These are phyloP conservation scores for Nymphalis polychloros DNA, from an alignment of 2,888 invertebrate genomes.

Conservation along the genomic window DNA sequence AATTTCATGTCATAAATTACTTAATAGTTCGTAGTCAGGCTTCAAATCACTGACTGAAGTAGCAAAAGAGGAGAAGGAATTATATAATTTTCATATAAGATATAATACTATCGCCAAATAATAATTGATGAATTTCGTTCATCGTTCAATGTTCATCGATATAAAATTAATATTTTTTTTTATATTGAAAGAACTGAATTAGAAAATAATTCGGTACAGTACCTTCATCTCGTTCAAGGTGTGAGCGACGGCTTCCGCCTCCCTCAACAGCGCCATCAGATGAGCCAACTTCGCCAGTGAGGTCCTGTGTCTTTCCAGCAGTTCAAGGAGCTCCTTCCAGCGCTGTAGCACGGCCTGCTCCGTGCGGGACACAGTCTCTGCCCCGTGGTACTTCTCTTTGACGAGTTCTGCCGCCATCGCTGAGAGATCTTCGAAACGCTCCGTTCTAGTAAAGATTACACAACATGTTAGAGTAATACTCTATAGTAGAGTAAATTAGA, in stretches of 20 bases:
- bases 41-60: no score
- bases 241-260: slow-evolving; percentile 93
- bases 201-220: not conserved
- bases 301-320: slow-evolving; percentile 90
- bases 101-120: no score
- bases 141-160: no score
- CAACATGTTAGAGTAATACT: not conserved
- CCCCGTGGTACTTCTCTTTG: slow-evolving; percentile 94
- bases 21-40: no score
- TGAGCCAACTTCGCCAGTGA: slow-evolving; percentile 90
- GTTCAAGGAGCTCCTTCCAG: slow-evolving; percentile 92
- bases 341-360: slow-evolving; percentile 90
- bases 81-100: no score
- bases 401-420: slow-evolving; percentile 96
- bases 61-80: no score
- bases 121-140: no score
- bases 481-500: not conserved
- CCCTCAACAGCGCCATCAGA: slow-evolving; percentile 93
- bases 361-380: slow-evolving; percentile 87
- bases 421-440: slow-evolving; percentile 95
- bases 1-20: not conserved
- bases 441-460: slow-evolving; percentile 81
- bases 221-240: slow-evolving; percentile 93
- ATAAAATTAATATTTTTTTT: not conserved
- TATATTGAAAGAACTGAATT: not conserved